These are phyloP conservation scores for Pachypeltis micranthus DNA, from an alignment of 1,140 invertebrate species.

Conservation along the genomic window DNA sequence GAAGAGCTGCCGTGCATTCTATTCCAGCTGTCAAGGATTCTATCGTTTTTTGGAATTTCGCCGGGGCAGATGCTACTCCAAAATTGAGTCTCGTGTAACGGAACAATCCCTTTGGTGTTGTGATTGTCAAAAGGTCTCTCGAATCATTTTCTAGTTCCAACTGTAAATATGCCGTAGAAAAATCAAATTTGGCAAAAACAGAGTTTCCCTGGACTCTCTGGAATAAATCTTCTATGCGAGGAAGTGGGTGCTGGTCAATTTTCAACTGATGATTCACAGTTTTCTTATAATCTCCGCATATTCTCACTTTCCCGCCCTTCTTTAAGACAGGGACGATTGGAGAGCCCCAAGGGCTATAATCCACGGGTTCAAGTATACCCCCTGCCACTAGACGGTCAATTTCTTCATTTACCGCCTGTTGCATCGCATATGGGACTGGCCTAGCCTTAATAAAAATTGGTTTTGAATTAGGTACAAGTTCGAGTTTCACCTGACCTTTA, in stretches of 20 bases:
- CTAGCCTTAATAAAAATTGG: no score
- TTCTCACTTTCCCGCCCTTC: background rate
- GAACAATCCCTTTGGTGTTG: constrained; percentile 2
- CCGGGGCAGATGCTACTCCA: background rate
- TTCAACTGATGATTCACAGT: background rate
- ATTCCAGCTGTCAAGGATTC: constrained; percentile 9
- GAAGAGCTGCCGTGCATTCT: background rate
- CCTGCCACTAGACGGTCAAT: background rate
- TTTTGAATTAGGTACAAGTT: no score
- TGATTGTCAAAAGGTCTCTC: background rate
- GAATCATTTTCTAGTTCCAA: background rate
- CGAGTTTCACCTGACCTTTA: no score
- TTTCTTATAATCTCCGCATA: background rate
- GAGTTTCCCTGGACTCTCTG: background rate
- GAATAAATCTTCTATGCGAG: background rate
- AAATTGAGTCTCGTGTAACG: background rate
- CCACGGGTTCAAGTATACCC: background rate
- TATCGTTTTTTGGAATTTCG: background rate
- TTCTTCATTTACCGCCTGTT: background rate
- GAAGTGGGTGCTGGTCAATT: background rate
- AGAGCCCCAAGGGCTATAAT: background rate
- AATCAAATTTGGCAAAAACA: constrained; percentile 11
- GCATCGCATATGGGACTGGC: background rate
- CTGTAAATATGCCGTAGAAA: background rate
- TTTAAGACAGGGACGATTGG: background rate